A percentile compares a stretch with the other conserved stretches of the same genome.
Evolutionary conservation across 92 coral and sea anemone species (phyloP).

Genomic region (Isaurus tuberculatus): DNA sequence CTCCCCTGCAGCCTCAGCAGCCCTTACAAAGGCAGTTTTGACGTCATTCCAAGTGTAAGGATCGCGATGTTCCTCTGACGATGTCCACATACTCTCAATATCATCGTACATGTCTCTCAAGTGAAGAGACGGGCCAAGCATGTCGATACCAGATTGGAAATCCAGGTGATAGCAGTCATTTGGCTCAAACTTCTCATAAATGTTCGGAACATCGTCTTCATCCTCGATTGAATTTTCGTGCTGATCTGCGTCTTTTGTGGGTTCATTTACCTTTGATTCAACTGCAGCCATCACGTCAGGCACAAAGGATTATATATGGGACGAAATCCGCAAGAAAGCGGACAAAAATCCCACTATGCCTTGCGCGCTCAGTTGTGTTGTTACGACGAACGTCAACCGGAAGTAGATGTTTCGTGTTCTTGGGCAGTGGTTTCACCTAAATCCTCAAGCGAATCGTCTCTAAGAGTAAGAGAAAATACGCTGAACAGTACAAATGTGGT

Average conservation of each 20-base stretch:
- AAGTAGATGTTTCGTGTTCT: too few relatives aligned
- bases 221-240: slow-evolving; percentile 48
- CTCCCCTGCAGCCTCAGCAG: slow-evolving; percentile 54
- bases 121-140: slow-evolving; percentile 51
- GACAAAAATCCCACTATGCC: too few relatives aligned
- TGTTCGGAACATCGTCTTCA: slow-evolving; percentile 55
- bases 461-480: too few relatives aligned
- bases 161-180: slow-evolving; percentile 47
- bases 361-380: too few relatives aligned
- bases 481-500: too few relatives aligned
- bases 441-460: too few relatives aligned
- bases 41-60: slow-evolving; percentile 57
- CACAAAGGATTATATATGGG: too few relatives aligned
- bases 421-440: too few relatives aligned
- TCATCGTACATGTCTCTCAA: slow-evolving; percentile 46
- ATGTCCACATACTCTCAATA: slow-evolving; percentile 58
- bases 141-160: slow-evolving; percentile 48
- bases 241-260: slow-evolving; percentile 51
- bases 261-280: slow-evolving; percentile 45
- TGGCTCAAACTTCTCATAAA: slow-evolving; percentile 50
- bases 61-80: slow-evolving; percentile 47
- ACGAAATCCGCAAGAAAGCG: too few relatives aligned
- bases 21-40: slow-evolving; percentile 56
- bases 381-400: too few relatives aligned
- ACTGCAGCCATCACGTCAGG: slow-evolving; percentile 42